phyloP scores from a whole-genome alignment of 2,797 vertebrate species.

The Phrynocephalus vlangalii region DNA sequence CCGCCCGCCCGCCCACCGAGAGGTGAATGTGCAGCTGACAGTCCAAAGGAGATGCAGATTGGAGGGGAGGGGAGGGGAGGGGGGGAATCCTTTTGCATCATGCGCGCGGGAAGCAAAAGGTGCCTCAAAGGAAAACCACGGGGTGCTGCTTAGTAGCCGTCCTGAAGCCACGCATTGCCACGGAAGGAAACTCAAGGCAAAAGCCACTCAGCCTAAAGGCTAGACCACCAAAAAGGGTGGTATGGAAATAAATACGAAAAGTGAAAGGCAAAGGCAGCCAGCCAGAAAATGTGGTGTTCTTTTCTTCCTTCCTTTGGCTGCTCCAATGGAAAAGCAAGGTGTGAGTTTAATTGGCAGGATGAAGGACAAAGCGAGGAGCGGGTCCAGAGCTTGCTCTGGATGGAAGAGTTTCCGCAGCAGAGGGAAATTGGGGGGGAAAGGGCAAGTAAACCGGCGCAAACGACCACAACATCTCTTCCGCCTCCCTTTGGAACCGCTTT shows the following conservation, averaged over 20 bases:
- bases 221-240: conserved; percentile 55
- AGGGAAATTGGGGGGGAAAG: conserved; percentile 41
- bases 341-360: conserved; percentile 41
- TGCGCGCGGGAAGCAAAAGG: conserved; percentile 74
- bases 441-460: conserved; percentile 69
- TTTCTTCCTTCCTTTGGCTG: conserved; percentile 15
- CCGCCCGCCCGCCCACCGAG: background rate
- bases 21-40: conserved; percentile 48
- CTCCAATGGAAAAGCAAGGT: conserved; percentile 27
- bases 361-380: conserved; percentile 46
- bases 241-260: conserved; percentile 51
- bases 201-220: conserved; percentile 75
- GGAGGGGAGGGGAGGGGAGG: background rate
- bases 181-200: conserved; percentile 71
- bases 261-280: conserved; percentile 22
- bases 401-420: conserved; percentile 53
- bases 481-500: conserved; percentile 37
- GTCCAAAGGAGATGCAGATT: conserved; percentile 71
- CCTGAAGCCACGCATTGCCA: conserved; percentile 64
- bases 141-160: conserved; percentile 46
- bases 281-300: conserved; percentile 45
- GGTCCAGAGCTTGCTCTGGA: conserved; percentile 46
- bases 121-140: conserved; percentile 26
- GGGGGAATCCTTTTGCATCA: conserved; percentile 65
- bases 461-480: conserved; percentile 43